These are phyloP conservation scores for Tinea pellionella DNA, from an alignment of 2,888 invertebrate species.

Conservation along the genomic window DNA sequence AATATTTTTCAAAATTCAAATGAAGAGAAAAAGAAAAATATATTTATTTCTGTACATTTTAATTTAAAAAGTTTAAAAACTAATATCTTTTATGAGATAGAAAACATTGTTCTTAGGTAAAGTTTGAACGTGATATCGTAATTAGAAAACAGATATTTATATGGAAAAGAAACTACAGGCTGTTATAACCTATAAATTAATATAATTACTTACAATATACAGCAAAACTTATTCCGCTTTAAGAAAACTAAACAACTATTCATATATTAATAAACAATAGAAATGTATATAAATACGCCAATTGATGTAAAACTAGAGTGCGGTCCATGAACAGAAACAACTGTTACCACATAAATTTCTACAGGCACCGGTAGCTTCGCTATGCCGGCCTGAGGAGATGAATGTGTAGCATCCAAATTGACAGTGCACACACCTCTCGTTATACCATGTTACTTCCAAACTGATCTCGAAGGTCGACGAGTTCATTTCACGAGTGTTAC, in stretches of 20 bases:
- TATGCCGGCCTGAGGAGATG: no score
- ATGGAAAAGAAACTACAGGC: neutral
- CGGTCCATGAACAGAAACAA: no score
- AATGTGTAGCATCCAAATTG: no score
- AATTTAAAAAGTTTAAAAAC: neutral
- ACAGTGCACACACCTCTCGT: no score
- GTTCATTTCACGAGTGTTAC: no score
- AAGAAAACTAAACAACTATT: neutral
- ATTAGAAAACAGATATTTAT: neutral
- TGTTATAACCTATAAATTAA: constrained; percentile 1
- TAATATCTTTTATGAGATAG: neutral
- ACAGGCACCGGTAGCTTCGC: no score
- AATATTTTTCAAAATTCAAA: neutral
- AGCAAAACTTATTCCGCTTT: neutral
- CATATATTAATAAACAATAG: no score
- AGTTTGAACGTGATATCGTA: neutral
- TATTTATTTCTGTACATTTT: neutral
- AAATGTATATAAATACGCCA: no score
- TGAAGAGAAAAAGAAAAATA: neutral
- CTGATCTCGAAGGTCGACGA: no score
- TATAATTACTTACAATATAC: neutral
- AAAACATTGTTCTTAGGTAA: neutral
- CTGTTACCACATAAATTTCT: no score
- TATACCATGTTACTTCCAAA: no score
- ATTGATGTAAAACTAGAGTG: no score